Conservation (phyloP, 2,113 vertebrate species). For the Parotia lawesii region DNA sequence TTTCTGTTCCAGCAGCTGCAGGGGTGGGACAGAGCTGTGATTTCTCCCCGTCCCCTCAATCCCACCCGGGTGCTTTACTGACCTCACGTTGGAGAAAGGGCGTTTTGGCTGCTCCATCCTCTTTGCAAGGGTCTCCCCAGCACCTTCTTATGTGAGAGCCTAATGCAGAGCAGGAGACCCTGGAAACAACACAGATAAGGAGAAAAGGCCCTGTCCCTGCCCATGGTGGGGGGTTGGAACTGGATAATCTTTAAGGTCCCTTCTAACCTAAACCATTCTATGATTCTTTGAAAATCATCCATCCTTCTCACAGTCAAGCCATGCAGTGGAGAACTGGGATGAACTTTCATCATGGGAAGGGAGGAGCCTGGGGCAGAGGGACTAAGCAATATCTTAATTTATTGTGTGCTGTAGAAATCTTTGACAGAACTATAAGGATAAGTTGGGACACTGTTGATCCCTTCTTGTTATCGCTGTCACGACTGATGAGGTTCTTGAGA, state of each 20-base stretch:
- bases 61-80: neutral
- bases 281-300: neutral
- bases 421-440: neutral
- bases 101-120: neutral
- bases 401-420: neutral
- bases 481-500: neutral
- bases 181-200: neutral
- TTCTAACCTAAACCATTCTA: neutral
- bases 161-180: neutral
- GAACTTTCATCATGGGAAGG: neutral
- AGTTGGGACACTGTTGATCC: neutral
- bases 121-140: neutral
- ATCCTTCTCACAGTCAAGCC: neutral
- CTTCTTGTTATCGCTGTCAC: neutral
- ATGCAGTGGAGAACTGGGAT: accelerated
- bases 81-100: accelerated
- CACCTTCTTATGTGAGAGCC: neutral
- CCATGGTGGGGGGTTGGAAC: neutral
- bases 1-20: neutral
- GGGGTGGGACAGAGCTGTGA: neutral
- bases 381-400: neutral
- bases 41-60: accelerated
- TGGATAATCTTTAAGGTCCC: neutral
- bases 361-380: neutral
- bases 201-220: neutral